Evolutionary conservation across 2,113 vertebrate genomes (phyloP), one percentile per base, ranked within the genome.

Genomic region (Odontesthes bonariensis): DNA sequence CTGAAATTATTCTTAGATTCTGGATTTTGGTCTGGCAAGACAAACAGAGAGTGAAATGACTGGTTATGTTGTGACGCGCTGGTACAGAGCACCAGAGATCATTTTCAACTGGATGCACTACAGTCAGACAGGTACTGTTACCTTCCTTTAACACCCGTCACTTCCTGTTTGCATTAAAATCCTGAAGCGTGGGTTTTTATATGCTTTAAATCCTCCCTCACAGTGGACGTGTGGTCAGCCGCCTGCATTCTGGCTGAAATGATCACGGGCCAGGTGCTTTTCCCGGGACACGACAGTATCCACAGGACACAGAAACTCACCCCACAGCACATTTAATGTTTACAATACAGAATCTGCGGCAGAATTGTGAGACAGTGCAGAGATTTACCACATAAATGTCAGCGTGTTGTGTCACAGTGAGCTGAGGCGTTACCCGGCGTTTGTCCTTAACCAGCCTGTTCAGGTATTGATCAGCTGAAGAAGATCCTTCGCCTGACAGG

Each of bases 31-130:
- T n/a, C 82, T 96, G 66, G 95, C 95, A 0, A 88, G 95, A 65
- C 95, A 94, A 19, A 86, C 92, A 0, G 95, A 96, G 81, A 91
- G 71, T 42, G 95, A 96, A 71, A 96, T 96, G 95, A 96, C 95
- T 0, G 95, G 95, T 17, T 96, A 96, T 33, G 95, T 96, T 7
- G 94, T 95, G 68, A 96, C 95, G 0, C 93, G 95, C 46, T 96
- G 95, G 95, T 96, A 96, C 90, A 80, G 95, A 79, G 92, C 95
- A 5, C 95, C 95, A 10, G 95, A 96, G 84, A 31, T 96, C 84
- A 95, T 96, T 44, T 92, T 95, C 67, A 95, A 95, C 92, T 95
- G 95, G 95, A 96, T 95, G 95, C 95, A 94, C 87, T 96, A 96
- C 81, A 95, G 86, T 71, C 93, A 95, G 62, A 92, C 93, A 89